Conservation (phyloP, 2,113 vertebrate species). For the Oxyura jamaicensis region DNA sequence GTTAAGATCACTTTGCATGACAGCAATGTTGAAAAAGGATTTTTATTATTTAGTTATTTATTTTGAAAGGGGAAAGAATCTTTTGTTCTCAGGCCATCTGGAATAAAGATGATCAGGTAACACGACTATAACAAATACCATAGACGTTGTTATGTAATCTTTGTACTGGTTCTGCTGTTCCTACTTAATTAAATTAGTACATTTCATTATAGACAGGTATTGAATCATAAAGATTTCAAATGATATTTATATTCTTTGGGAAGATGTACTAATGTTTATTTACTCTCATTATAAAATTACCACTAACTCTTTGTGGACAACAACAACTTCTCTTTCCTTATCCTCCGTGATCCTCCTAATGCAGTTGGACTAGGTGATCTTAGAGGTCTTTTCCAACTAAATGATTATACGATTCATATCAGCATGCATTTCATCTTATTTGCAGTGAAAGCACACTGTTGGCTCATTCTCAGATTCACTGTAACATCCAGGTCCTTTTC, state of each 20-base stretch:
- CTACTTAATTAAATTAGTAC: not conserved
- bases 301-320: fast-evolving
- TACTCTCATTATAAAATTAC: not conserved
- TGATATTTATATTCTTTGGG: not conserved
- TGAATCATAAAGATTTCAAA: not conserved
- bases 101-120: not conserved
- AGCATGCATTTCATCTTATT: not conserved
- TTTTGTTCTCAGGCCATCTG: not conserved
- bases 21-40: not conserved
- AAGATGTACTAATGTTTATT: not conserved
- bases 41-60: not conserved
- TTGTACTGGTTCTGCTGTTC: not conserved
- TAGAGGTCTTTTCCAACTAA: too few species aligned
- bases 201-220: not conserved
- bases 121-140: not conserved
- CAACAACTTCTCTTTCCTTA: not conserved
- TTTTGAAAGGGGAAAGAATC: not conserved
- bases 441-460: not conserved
- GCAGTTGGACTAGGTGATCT: not conserved
- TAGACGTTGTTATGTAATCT: not conserved
- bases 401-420: not conserved
- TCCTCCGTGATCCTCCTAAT: not conserved
- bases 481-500: not conserved
- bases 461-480: not conserved
- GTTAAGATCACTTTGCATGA: not conserved